These are phyloP conservation scores for Xyrauchen texanus DNA, from an alignment of 2,113 vertebrate species.

Conservation along the genomic window DNA sequence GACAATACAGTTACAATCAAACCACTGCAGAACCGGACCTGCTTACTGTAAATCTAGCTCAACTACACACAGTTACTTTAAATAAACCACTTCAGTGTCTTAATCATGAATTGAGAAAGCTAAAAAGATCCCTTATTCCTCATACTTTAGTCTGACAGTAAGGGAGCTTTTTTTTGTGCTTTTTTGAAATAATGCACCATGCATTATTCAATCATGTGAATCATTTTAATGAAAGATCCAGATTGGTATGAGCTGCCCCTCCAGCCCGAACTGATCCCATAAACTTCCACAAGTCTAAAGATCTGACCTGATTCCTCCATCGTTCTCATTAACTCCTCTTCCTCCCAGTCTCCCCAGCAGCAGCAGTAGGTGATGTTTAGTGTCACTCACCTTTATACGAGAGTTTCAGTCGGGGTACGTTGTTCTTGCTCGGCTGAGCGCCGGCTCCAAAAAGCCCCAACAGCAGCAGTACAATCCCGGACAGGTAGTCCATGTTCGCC, in stretches of 20 bases:
- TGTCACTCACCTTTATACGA: conserved; percentile 90
- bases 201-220: too few species aligned
- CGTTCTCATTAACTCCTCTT: not conserved
- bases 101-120: too few species aligned
- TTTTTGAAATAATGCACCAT: too few species aligned
- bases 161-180: too few species aligned
- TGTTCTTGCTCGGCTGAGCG: conserved; percentile 84
- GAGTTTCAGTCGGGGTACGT: conserved; percentile 90
- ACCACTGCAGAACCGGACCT: too few species aligned
- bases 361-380: conserved; percentile 20
- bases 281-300: not conserved
- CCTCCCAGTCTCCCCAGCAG: not conserved
- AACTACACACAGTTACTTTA: too few species aligned
- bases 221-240: too few species aligned
- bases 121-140: too few species aligned
- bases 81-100: too few species aligned
- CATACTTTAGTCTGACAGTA: too few species aligned
- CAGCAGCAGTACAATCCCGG: conserved; percentile 81
- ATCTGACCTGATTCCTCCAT: not conserved
- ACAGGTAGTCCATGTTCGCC: conserved; percentile 84
- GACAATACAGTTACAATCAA: too few species aligned
- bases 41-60: too few species aligned
- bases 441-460: conserved; percentile 75
- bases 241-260: not conserved
- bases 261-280: not conserved